Evolutionary conservation across 2,113 vertebrate species (phyloP).

Genomic region (Lophius piscatorius): DNA sequence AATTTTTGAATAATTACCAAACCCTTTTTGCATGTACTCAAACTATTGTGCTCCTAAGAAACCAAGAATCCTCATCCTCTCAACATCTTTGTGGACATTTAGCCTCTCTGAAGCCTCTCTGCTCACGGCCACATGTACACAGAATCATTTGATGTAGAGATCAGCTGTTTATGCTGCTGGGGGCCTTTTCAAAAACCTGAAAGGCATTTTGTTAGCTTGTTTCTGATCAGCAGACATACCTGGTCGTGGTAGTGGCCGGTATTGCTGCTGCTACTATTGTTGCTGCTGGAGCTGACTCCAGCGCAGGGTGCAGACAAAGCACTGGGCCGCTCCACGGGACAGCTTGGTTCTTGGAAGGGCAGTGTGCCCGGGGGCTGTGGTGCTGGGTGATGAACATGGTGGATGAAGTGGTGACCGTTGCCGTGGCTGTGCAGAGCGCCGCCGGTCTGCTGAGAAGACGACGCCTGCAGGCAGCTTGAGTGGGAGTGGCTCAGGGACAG

Average conservation of each 20-base stretch:
- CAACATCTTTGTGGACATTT: no score
- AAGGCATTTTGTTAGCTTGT: no score
- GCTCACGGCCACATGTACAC: no score
- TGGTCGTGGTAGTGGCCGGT: constrained; percentile 81
- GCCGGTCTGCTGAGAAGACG: constrained; percentile 84
- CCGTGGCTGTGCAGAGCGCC: constrained; percentile 84
- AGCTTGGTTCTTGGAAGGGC: constrained; percentile 88
- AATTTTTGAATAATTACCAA: no score
- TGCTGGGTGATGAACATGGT: constrained; percentile 89
- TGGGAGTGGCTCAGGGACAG: constrained; percentile 89
- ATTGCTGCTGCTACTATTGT: constrained; percentile 74
- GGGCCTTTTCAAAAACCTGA: no score
- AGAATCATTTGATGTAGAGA: no score
- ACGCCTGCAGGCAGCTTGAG: constrained; percentile 89
- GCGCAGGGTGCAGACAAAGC: constrained; percentile 87
- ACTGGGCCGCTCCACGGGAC: constrained; percentile 90
- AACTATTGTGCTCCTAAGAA: no score
- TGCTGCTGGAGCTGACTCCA: constrained; percentile 76
- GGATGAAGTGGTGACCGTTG: constrained; percentile 86
- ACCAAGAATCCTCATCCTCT: no score
- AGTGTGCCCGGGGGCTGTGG: constrained; percentile 82
- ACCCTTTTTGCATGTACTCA: no score
- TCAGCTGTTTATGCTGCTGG: no score
- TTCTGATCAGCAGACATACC: constrained; percentile 31
- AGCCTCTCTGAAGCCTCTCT: no score